Evolutionary conservation across 2,797 vertebrate genomes (phyloP).

Genomic region (Leptodactylus fallax): DNA sequence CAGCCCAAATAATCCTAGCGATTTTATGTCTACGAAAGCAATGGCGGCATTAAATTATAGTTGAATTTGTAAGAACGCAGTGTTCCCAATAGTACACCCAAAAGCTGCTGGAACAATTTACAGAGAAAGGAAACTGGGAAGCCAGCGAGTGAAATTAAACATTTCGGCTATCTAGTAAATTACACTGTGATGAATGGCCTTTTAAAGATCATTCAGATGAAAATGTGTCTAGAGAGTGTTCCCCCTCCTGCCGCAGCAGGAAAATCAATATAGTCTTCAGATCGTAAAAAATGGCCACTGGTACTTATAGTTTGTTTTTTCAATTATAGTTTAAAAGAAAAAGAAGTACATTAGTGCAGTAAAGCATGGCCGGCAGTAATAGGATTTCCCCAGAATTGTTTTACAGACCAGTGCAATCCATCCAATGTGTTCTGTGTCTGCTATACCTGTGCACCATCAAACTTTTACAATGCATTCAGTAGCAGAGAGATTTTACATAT

Average conservation of each 20-base stretch:
- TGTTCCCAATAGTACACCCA: slow-evolving; percentile 31
- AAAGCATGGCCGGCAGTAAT: slow-evolving; percentile 60
- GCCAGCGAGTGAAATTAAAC: slow-evolving; percentile 52
- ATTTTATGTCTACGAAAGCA: slow-evolving; percentile 34
- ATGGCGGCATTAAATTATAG: slow-evolving; percentile 40
- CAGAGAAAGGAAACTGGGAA: slow-evolving; percentile 39
- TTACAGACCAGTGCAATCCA: slow-evolving; percentile 36
- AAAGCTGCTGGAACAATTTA: slow-evolving; percentile 37
- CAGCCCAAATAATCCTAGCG: slow-evolving; percentile 34
- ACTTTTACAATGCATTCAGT: background rate
- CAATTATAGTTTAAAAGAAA: slow-evolving; percentile 63
- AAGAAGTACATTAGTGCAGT: slow-evolving; percentile 64
- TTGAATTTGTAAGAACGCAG: slow-evolving; percentile 22
- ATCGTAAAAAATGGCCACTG: slow-evolving; percentile 65
- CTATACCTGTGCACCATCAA: background rate
- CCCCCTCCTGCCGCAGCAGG: slow-evolving; percentile 39
- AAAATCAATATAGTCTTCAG: slow-evolving; percentile 66
- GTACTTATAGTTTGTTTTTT: slow-evolving; percentile 62
- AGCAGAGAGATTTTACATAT: background rate
- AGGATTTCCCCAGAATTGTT: slow-evolving; percentile 59
- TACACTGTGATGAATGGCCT: slow-evolving; percentile 37
- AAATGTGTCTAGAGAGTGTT: slow-evolving; percentile 64
- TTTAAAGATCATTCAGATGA: slow-evolving; percentile 58
- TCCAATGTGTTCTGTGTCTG: slow-evolving; percentile 23
- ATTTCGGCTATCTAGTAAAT: slow-evolving; percentile 50